Percentiles rank a stretch among this genome's conserved stretches.
phyloP scores from a whole-genome alignment of 92 coral and sea anemone species.

The Siderastrea siderea region DNA sequence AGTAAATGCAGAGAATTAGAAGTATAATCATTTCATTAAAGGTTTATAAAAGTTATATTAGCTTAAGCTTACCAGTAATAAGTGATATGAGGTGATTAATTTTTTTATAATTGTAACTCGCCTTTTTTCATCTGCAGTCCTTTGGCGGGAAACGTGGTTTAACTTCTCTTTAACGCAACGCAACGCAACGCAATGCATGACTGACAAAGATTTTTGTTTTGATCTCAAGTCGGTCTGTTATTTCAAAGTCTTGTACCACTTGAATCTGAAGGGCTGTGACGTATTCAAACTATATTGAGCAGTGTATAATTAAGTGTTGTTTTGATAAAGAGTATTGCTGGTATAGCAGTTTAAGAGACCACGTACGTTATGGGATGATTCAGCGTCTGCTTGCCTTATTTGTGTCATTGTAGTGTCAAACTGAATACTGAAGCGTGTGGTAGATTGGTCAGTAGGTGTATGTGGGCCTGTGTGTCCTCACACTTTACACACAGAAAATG shows the following conservation, averaged over 20 bases:
- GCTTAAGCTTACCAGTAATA: too few species aligned
- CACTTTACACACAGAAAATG: background rate
- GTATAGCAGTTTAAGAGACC: too few species aligned
- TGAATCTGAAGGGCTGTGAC: constrained; percentile 29
- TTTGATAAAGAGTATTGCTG: background rate
- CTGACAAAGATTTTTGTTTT: background rate
- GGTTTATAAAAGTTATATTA: too few species aligned
- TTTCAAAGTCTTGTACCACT: background rate
- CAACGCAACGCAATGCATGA: too few species aligned
- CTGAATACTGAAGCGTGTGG: too few species aligned
- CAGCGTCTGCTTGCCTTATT: too few species aligned
- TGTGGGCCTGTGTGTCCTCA: too few species aligned
- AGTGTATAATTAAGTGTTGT: constrained; percentile 4
- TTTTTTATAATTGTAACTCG: background rate
- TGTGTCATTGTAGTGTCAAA: too few species aligned
- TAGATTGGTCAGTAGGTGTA: too few species aligned
- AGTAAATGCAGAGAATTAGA: too few species aligned
- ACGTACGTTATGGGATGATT: too few species aligned
- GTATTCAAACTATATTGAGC: background rate
- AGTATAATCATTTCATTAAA: too few species aligned
- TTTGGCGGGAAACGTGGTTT: background rate
- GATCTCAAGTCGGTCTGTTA: background rate
- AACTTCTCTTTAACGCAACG: background rate
- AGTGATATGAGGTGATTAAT: background rate
- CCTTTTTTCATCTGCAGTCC: background rate